phyloP scores from a whole-genome alignment of 2,113 vertebrate species.

The Rhinopithecus roxellana region DNA sequence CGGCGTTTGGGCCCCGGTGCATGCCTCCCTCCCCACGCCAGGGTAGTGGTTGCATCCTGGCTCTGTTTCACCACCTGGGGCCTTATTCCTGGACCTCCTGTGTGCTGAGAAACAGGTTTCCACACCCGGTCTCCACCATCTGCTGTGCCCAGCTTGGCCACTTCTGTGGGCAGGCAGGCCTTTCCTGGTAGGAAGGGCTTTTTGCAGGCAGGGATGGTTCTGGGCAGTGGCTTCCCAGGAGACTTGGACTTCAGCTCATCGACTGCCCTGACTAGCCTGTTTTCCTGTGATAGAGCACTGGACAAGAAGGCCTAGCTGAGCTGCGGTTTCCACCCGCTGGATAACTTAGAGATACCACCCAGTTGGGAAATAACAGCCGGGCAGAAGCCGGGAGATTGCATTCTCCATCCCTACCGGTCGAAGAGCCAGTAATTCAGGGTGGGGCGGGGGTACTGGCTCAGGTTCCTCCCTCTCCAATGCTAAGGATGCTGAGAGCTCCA shows the following conservation, averaged over 20 bases:
- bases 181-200: neutral
- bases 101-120: neutral
- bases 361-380: neutral
- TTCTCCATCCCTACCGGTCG: neutral
- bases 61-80: neutral
- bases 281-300: neutral
- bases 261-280: neutral
- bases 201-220: neutral
- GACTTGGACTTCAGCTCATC: neutral
- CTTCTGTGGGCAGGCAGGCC: neutral
- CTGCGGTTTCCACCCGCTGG: neutral
- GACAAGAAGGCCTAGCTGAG: neutral
- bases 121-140: neutral
- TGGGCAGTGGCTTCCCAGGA: neutral
- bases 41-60: neutral
- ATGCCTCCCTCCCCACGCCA: too few relatives aligned
- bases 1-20: fast-evolving
- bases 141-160: neutral
- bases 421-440: neutral
- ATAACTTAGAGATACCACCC: neutral
- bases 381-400: too few relatives aligned
- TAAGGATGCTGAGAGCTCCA: neutral
- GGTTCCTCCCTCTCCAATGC: neutral
- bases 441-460: neutral
- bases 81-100: neutral